Evolutionary conservation across 2,888 invertebrate species (phyloP).

Genomic region (Pammene fasciana): DNA sequence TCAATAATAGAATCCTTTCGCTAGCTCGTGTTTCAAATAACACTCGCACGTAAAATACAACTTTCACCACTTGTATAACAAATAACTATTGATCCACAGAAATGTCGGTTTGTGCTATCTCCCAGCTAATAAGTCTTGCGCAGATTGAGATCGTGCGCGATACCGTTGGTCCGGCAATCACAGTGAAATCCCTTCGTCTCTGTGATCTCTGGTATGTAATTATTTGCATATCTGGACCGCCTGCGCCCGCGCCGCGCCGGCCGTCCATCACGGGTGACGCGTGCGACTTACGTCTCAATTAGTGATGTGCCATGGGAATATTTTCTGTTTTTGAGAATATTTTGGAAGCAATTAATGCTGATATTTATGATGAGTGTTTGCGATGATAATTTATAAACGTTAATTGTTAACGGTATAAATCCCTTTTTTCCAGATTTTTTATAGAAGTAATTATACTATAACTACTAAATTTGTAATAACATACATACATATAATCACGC

Average conservation of each 20-base stretch:
- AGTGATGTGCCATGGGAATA: neutral
- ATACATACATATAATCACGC: no score
- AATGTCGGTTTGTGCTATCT: neutral
- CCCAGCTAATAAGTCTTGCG: constrained; percentile 11
- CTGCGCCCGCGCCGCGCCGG: constrained; percentile 23
- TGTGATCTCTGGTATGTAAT: constrained; percentile 12
- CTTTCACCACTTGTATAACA: neutral
- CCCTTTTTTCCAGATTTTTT: no score
- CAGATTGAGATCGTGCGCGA: constrained; percentile 12
- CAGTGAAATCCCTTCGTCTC: neutral
- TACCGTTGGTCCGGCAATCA: constrained; percentile 12
- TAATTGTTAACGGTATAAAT: no score
- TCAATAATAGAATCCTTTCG: no score
- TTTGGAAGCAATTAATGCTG: neutral
- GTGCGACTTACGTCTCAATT: constrained; percentile 33
- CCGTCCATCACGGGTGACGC: constrained; percentile 23
- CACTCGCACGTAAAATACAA: no score
- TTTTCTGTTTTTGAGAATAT: neutral
- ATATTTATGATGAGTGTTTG: neutral
- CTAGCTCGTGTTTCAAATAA: no score
- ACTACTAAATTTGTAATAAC: no score
- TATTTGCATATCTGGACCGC: constrained; percentile 32
- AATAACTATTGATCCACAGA: neutral
- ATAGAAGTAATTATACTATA: no score
- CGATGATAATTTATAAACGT: no score